A percentile compares a stretch with the other conserved stretches of the same genome.
phyloP scores from a whole-genome alignment of 2,113 vertebrate species.

The Gopherus flavomarginatus region DNA sequence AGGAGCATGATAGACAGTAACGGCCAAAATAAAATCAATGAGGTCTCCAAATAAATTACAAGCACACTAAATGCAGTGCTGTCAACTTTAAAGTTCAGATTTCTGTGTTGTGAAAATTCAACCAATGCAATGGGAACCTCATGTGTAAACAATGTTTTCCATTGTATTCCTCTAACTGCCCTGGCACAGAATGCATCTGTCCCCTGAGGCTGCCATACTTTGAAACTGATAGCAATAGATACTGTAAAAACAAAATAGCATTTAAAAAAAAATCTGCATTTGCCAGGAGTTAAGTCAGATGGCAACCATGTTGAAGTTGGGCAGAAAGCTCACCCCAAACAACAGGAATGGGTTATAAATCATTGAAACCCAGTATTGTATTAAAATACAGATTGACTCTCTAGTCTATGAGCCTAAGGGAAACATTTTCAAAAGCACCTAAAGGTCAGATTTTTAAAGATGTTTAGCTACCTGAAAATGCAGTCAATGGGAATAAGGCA shows the following conservation, averaged over 20 bases:
- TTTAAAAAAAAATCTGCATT: neutral
- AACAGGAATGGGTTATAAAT: neutral
- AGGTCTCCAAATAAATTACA: slow-evolving; percentile 50
- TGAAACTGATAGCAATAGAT: neutral
- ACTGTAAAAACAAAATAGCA: neutral
- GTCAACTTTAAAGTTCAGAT: slow-evolving; percentile 69
- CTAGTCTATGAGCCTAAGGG: neutral
- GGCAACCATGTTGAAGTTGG: neutral
- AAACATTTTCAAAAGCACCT: neutral
- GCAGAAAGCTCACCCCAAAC: neutral
- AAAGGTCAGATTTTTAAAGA: neutral
- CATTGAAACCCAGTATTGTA: neutral
- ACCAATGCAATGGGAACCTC: neutral
- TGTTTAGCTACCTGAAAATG: neutral
- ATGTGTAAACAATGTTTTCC: slow-evolving; percentile 35
- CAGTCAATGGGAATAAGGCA: neutral
- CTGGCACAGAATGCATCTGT: slow-evolving; percentile 34
- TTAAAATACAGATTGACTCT: neutral
- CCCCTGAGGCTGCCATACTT: slow-evolving; percentile 29
- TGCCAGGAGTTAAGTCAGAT: neutral
- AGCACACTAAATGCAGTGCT: slow-evolving; percentile 29
- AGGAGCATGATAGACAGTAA: slow-evolving; percentile 9
- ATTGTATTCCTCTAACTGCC: slow-evolving; percentile 34
- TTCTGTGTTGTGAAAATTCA: slow-evolving; percentile 31
- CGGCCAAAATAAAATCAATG: slow-evolving; percentile 45